These are phyloP conservation scores for Achatina immaculata DNA, from an alignment of 1,140 invertebrate genomes.

Conservation along the genomic window DNA sequence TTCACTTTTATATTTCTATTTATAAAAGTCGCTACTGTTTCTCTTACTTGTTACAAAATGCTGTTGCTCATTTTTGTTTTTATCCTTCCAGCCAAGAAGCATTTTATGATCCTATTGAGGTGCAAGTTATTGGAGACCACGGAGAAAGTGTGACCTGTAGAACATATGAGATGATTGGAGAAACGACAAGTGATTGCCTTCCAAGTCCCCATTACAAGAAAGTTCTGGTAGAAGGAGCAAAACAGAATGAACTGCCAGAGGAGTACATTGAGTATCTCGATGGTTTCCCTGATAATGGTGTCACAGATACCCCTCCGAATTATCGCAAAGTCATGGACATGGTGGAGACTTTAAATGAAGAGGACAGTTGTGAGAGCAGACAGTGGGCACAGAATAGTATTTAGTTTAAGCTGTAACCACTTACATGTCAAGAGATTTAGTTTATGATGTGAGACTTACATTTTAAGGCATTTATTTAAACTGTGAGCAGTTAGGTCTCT, in stretches of 20 bases:
- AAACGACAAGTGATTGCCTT: slow-evolving; percentile 10
- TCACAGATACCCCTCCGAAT: slow-evolving; percentile 72
- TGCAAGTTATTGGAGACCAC: background rate
- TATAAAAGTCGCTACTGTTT: too few relatives aligned
- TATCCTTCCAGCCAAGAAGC: slow-evolving; percentile 39
- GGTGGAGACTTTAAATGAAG: background rate
- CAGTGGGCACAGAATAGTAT: background rate
- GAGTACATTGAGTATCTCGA: slow-evolving; percentile 78
- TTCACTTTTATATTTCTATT: too few relatives aligned
- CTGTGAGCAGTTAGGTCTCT: too few relatives aligned
- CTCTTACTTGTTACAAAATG: too few relatives aligned
- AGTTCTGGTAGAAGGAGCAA: slow-evolving; percentile 77
- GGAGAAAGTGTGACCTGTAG: slow-evolving; percentile 18
- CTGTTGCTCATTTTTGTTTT: background rate
- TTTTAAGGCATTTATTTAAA: too few relatives aligned
- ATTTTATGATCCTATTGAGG: slow-evolving; percentile 1
- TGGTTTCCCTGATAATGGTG: slow-evolving; percentile 79
- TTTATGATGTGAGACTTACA: too few relatives aligned
- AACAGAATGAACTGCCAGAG: slow-evolving; percentile 78
- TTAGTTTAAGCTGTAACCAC: too few relatives aligned
- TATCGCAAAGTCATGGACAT: slow-evolving; percentile 44
- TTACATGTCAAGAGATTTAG: too few relatives aligned
- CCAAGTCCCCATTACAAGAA: slow-evolving; percentile 80
- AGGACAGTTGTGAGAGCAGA: background rate
- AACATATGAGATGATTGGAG: slow-evolving; percentile 30